phyloP scores from a whole-genome alignment of 1,140 invertebrate species.

The Cataglyphis hispanica region DNA sequence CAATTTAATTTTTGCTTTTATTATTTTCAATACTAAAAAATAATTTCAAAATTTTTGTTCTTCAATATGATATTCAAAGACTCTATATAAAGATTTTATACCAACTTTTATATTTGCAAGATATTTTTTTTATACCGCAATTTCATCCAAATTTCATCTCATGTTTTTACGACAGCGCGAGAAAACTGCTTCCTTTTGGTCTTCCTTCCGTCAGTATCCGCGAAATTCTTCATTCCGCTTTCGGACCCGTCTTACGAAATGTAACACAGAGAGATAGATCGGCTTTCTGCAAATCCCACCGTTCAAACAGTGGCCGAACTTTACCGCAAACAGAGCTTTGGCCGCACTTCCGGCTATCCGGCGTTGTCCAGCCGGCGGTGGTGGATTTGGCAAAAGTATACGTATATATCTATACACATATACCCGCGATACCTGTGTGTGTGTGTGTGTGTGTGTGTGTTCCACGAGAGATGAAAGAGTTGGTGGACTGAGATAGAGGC shows the following conservation, averaged over 20 bases:
- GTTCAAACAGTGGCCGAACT: slow-evolving; percentile 74
- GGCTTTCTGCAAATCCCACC: slow-evolving; percentile 36
- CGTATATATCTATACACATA: not conserved
- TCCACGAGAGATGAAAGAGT: slow-evolving; percentile 42
- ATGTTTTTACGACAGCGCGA: not conserved
- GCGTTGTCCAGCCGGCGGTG: slow-evolving; percentile 17
- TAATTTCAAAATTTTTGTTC: not conserved
- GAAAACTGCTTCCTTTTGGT: not conserved
- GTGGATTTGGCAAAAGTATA: slow-evolving; percentile 20
- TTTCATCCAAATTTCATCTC: not conserved
- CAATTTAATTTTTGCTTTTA: not conserved
- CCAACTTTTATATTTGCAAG: not conserved
- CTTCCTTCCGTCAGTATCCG: not conserved
- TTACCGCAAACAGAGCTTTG: slow-evolving; percentile 72
- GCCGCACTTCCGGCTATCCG: slow-evolving; percentile 51
- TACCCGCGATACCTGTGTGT: not conserved
- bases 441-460: not conserved
- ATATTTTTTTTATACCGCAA: slow-evolving; percentile 3
- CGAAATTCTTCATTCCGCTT: not conserved
- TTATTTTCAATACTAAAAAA: not conserved
- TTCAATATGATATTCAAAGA: not conserved
- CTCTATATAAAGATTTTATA: not conserved
- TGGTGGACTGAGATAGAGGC: slow-evolving; percentile 4
- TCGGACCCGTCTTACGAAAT: not conserved
- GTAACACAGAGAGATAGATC: slow-evolving; percentile 40